Base-by-base conservation (phyloP, 1,140 invertebrate species). In the Pinna nobilis region DNA sequence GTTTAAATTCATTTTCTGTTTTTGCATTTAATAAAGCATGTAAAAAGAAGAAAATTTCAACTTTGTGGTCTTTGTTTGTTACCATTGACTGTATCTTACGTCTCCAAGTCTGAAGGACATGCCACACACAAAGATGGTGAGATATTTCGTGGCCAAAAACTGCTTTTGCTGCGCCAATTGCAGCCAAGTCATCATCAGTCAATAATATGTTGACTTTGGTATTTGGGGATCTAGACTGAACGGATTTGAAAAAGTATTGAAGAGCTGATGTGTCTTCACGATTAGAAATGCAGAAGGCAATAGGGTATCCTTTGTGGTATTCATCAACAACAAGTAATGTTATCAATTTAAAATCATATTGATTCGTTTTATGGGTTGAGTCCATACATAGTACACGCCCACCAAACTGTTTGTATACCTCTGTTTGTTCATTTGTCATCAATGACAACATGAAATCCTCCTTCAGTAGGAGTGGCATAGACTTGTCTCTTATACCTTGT, bases 231-330 rank as follows among this genome's bases (percentile, higher is more conserved):
- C 28, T 51, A 20, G 47, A 32, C 28, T 66, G 51, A 2, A 53
- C 64, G 1, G 64, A 32, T 37, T 51, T 51, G 11, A 66, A 53
- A 18, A 66, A 53, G 4, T 51, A n/a, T 15, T 28, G n/a, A n/a
- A 66, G 20, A 20, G 33, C 64, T 51, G 25, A 37, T 20, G 30
- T 50, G 30, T 66, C 32, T 50, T 66, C 64, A n/a, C 50, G 51
- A 23, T 53, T 66, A 9, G 64, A 66, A 53, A 66, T 66, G 35
- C 64, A 66, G 37, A 66, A 53, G 33, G 64, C 64, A 6, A 66
- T 33, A 51, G 64, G 64, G n/a, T 66, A 66, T 25, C 64, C 64
- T 28, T 53, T 66, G 13, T 50, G 44, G 37, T 25, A 66, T 33
- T 66, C 44, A 66, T 66, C 64, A 53, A 35, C 28, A n/a, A 66